These are phyloP conservation scores for Anarhynchus alexandrinus DNA, from an alignment of 2,113 vertebrate species.

Conservation along the genomic window DNA sequence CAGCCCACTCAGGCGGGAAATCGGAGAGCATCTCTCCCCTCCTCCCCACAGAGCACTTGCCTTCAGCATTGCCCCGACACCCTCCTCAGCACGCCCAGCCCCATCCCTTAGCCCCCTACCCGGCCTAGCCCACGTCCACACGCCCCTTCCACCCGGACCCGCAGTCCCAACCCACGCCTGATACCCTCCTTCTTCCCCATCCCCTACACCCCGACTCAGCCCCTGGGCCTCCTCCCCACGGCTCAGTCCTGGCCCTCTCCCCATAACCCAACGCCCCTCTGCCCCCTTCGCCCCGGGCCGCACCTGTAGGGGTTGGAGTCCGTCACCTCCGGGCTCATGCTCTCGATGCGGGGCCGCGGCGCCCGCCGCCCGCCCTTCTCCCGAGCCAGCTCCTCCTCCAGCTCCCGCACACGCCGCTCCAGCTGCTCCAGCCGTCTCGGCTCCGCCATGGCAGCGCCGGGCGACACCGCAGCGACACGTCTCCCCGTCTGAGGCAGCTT, in stretches of 20 bases:
- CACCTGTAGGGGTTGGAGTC: conserved; percentile 97
- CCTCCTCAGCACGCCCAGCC: background rate
- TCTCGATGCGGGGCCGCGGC: conserved; percentile 77
- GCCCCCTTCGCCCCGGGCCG: background rate
- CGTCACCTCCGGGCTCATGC: conserved; percentile 91
- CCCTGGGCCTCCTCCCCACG: background rate
- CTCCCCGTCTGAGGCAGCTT: background rate
- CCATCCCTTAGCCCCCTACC: background rate
- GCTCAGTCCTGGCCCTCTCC: background rate
- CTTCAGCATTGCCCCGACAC: background rate
- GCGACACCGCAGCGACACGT: background rate
- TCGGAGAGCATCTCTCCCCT: background rate
- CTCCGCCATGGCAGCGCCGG: conserved; percentile 40
- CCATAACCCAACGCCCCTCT: too few species aligned
- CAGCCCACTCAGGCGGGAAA: background rate
- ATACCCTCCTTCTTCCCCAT: too few species aligned
- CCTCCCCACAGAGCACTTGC: too few species aligned
- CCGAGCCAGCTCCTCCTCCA: conserved; percentile 82
- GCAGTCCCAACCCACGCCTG: background rate
- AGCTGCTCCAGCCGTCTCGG: conserved; percentile 72
- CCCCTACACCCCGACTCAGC: background rate
- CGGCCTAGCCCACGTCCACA: fast-evolving
- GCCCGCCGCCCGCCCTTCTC: background rate
- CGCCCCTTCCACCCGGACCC: fast-evolving
- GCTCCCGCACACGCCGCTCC: conserved; percentile 80